phyloP scores from a whole-genome alignment of 1,140 invertebrate genomes.

The Drosophila prosaltans region DNA sequence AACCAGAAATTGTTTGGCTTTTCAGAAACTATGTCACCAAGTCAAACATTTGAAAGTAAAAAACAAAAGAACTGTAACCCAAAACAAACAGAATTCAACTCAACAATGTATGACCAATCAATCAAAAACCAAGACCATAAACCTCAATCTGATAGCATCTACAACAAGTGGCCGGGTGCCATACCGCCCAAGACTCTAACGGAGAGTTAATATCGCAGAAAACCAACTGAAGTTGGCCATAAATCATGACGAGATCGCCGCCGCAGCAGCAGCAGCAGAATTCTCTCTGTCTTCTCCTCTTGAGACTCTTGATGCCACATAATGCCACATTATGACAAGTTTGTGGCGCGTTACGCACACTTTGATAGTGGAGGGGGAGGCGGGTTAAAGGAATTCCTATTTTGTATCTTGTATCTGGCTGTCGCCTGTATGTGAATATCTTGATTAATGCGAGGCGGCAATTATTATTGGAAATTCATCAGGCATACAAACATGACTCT shows the following conservation, averaged over 20 bases:
- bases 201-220: constrained; percentile 40
- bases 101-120: constrained; percentile 52
- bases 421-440: constrained; percentile 39
- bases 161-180: constrained; percentile 47
- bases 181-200: constrained; percentile 36
- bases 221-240: constrained; percentile 37
- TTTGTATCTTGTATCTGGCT: constrained; percentile 26
- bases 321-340: constrained; percentile 59
- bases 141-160: constrained; percentile 60
- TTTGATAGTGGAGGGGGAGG: constrained; percentile 9
- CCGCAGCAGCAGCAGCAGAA: neutral
- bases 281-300: constrained; percentile 3
- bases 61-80: constrained; percentile 11
- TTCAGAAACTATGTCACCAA: constrained; percentile 49
- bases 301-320: constrained; percentile 28
- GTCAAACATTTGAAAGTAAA: constrained; percentile 53
- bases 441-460: constrained; percentile 51
- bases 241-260: constrained; percentile 64
- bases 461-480: constrained; percentile 48
- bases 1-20: constrained; percentile 1
- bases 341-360: constrained; percentile 54
- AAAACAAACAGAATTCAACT: constrained; percentile 36
- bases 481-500: neutral
- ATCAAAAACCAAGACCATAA: constrained; percentile 67
- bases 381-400: neutral